These are phyloP conservation scores for Araneus ventricosus DNA, from an alignment of 1,140 invertebrate species.

Conservation along the genomic window DNA sequence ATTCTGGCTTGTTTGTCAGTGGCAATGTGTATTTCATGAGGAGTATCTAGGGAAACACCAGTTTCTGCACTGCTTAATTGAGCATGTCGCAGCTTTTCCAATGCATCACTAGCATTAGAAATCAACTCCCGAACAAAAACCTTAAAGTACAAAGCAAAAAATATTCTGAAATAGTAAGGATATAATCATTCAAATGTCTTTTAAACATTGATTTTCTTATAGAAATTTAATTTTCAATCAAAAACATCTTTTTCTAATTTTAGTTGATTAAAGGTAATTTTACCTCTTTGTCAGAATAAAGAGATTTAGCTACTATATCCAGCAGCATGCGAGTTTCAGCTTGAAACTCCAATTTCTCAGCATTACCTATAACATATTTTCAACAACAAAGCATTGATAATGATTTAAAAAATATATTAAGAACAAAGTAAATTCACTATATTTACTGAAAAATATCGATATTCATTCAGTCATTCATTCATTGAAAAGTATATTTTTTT, in stretches of 20 bases:
- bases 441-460: too few species aligned
- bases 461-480: too few species aligned
- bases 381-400: not conserved
- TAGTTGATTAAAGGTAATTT: conserved; percentile 54
- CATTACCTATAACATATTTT: conserved; percentile 76
- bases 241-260: not conserved
- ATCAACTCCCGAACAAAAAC: conserved; percentile 97
- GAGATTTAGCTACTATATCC: conserved; percentile 97
- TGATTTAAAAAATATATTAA: too few species aligned
- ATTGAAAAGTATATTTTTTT: too few species aligned
- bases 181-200: not conserved
- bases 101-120: conserved; percentile 97
- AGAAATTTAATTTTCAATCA: not conserved
- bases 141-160: conserved; percentile 80
- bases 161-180: not conserved
- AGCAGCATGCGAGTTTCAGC: conserved; percentile 97
- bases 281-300: conserved; percentile 99
- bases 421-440: too few species aligned
- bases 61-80: conserved; percentile 82
- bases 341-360: conserved; percentile 88
- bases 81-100: conserved; percentile 91
- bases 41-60: conserved; percentile 77
- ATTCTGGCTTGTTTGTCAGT: conserved; percentile 93
- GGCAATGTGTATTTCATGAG: conserved; percentile 90
- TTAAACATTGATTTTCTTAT: not conserved